phyloP scores from a whole-genome alignment of 2,113 vertebrate genomes.

The Proteles cristata region DNA sequence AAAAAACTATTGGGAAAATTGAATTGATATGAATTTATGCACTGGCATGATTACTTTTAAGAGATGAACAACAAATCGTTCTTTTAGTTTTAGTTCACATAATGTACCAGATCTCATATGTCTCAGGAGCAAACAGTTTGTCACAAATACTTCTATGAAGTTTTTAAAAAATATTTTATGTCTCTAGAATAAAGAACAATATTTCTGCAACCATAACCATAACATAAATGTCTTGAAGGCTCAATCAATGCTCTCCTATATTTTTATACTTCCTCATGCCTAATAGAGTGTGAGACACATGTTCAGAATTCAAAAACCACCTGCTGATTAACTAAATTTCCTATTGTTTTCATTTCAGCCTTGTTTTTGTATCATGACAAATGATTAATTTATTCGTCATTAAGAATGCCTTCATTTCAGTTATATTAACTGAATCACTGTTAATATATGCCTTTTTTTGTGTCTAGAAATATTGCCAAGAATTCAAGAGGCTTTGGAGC shows the following conservation, averaged over 20 bases:
- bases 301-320: not conserved
- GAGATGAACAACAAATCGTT: constrained; percentile 53
- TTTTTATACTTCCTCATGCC: not conserved
- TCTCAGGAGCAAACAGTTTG: not conserved
- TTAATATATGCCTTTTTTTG: not conserved
- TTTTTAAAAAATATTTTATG: not conserved
- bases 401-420: not conserved
- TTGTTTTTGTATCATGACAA: not conserved
- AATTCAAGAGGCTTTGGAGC: not conserved
- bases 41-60: not conserved
- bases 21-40: constrained; percentile 66
- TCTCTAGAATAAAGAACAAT: not conserved
- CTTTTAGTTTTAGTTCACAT: constrained; percentile 45
- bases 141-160: not conserved
- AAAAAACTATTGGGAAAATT: constrained; percentile 64
- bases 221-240: not conserved
- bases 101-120: not conserved
- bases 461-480: not conserved
- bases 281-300: not conserved
- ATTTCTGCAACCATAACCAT: not conserved
- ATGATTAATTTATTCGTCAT: not conserved
- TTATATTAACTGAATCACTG: not conserved
- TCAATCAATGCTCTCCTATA: not conserved
- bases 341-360: not conserved
- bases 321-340: not conserved